Conservation (phyloP, 2,797 vertebrate species). For the Melanotaenia pygmaea region DNA sequence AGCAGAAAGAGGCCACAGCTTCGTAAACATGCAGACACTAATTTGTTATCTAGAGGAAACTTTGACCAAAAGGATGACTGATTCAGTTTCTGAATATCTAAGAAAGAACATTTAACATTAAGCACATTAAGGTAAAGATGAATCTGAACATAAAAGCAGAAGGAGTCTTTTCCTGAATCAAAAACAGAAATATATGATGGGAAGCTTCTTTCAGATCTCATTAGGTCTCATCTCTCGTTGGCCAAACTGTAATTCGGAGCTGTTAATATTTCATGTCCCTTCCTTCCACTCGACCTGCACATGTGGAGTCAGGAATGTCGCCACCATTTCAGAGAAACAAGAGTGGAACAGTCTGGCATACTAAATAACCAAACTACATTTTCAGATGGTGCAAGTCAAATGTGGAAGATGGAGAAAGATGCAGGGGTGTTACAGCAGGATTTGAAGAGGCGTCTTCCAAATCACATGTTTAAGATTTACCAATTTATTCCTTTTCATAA, state of each 20-base stretch:
- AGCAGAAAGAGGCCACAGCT: not conserved
- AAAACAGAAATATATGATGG: slow-evolving; percentile 61
- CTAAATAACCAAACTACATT: slow-evolving; percentile 12
- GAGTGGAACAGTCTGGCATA: slow-evolving; percentile 24
- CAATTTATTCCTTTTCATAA: not conserved
- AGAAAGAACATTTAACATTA: slow-evolving; percentile 2
- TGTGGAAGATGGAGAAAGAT: not conserved
- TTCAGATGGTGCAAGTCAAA: slow-evolving; percentile 9
- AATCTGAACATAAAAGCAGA: slow-evolving; percentile 14
- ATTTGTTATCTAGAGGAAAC: not conserved
- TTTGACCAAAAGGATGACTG: not conserved
- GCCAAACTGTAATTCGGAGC: slow-evolving; percentile 56
- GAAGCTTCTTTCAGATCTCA: slow-evolving; percentile 60
- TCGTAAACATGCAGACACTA: not conserved
- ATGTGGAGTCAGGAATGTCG: slow-evolving; percentile 50
- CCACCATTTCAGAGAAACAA: slow-evolving; percentile 58
- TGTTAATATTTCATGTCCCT: slow-evolving; percentile 76
- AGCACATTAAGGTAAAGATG: slow-evolving; percentile 6
- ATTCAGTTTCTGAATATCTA: slow-evolving; percentile 10
- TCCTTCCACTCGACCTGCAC: slow-evolving; percentile 39
- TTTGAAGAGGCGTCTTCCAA: slow-evolving; percentile 1
- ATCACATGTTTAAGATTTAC: slow-evolving; percentile 14
- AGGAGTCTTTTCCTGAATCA: slow-evolving; percentile 21
- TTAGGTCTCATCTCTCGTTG: slow-evolving; percentile 63
- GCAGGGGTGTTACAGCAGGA: slow-evolving; percentile 2